phyloP scores from a whole-genome alignment of 2,797 vertebrate genomes.

The Eulemur rubriventer region DNA sequence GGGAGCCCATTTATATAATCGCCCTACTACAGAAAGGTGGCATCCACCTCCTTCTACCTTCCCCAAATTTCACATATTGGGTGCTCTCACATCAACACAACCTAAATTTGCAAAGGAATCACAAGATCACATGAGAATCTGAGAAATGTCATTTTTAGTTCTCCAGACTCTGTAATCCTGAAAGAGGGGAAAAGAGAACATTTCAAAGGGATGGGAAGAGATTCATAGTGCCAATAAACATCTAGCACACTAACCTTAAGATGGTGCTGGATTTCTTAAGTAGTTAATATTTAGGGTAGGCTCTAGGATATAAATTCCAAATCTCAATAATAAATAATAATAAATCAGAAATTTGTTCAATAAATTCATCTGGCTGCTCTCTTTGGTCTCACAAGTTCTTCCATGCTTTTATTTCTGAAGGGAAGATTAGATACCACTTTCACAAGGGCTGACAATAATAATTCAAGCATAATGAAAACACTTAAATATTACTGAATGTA shows the following conservation, averaged over 20 bases:
- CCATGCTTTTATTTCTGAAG: neutral
- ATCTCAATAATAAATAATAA: neutral
- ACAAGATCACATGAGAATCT: neutral
- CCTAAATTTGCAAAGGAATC: neutral
- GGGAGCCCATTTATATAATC: neutral
- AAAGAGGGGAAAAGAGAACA: neutral
- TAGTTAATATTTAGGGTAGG: neutral
- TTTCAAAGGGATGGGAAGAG: neutral
- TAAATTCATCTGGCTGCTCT: neutral
- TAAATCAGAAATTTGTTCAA: neutral
- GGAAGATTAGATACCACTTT: constrained; percentile 8
- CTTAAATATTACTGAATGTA: neutral
- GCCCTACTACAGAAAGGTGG: neutral
- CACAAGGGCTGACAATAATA: neutral
- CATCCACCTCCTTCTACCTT: neutral
- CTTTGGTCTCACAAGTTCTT: neutral
- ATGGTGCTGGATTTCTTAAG: neutral
- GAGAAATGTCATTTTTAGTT: constrained; percentile 10
- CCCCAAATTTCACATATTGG: neutral
- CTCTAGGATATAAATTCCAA: neutral
- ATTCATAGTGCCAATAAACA: neutral
- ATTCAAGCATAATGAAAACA: neutral
- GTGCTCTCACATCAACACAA: neutral
- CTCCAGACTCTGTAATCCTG: neutral
- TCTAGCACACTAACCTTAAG: neutral